Conservation (phyloP, 2,113 vertebrate genomes). For the Vulpes lagopus region DNA sequence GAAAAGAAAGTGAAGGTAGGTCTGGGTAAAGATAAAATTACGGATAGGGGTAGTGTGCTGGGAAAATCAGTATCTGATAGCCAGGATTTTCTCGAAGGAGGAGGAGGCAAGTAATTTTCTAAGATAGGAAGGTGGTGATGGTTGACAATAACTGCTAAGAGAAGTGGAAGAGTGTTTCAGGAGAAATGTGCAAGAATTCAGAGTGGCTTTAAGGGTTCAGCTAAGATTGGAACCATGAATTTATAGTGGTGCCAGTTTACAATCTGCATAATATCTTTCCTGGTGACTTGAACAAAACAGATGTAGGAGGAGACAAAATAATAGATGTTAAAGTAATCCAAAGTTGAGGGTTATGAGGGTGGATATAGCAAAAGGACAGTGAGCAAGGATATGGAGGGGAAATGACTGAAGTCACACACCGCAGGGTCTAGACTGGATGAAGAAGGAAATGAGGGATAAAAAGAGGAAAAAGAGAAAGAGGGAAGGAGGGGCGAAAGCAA, state of each 20-base stretch:
- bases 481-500: background rate
- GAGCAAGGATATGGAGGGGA: background rate
- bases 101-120: background rate
- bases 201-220: background rate
- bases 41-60: background rate
- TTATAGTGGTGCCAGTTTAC: background rate
- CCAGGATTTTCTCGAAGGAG: background rate
- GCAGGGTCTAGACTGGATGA: background rate
- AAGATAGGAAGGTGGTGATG: background rate
- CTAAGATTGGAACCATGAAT: background rate
- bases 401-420: background rate
- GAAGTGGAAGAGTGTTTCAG: background rate
- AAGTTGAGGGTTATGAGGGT: background rate
- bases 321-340: slow-evolving; percentile 12
- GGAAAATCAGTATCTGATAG: background rate
- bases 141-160: background rate
- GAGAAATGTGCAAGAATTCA: background rate
- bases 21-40: background rate
- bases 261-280: background rate
- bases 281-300: background rate
- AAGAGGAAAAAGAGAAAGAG: background rate
- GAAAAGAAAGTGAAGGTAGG: background rate
- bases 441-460: background rate
- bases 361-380: background rate
- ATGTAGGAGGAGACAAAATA: slow-evolving; percentile 32